phyloP scores from a whole-genome alignment of 2,888 invertebrate genomes.

The Eupithecia subumbrata region DNA sequence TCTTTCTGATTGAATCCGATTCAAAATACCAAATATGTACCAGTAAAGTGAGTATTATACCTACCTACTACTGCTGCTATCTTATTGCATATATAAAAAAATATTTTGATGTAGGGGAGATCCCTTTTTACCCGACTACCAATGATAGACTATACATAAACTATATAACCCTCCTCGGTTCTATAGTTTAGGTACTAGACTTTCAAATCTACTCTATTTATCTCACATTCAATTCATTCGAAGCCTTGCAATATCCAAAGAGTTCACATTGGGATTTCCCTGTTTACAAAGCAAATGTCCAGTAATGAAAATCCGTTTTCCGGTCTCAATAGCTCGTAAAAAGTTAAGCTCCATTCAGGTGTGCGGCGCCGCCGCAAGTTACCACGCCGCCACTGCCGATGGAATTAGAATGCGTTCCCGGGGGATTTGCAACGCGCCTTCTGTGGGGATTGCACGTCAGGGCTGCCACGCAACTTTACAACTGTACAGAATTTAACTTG shows the following conservation, averaged over 20 bases:
- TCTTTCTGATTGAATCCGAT: neutral
- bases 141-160: too few species aligned
- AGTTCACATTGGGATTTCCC: neutral
- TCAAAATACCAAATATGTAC: neutral
- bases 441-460: conserved; percentile 16
- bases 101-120: too few species aligned
- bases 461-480: conserved; percentile 15
- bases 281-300: conserved; percentile 2
- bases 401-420: conserved; percentile 37
- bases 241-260: neutral
- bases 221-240: neutral
- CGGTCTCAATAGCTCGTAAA: conserved; percentile 5
- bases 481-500: neutral
- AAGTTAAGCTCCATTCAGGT: neutral
- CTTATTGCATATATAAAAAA: neutral
- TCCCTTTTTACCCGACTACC: neutral
- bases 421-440: conserved; percentile 25
- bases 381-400: conserved; percentile 21
- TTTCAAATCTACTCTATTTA: neutral
- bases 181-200: neutral
- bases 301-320: conserved; percentile 5
- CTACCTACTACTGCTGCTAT: neutral
- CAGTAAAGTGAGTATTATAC: neutral
- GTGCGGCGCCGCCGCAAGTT: neutral
- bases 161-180: too few species aligned